A percentile compares a stretch with the other conserved stretches of the same genome.
Conservation (phyloP, 2,113 vertebrate genomes). For the Melanocharis versteri region DNA sequence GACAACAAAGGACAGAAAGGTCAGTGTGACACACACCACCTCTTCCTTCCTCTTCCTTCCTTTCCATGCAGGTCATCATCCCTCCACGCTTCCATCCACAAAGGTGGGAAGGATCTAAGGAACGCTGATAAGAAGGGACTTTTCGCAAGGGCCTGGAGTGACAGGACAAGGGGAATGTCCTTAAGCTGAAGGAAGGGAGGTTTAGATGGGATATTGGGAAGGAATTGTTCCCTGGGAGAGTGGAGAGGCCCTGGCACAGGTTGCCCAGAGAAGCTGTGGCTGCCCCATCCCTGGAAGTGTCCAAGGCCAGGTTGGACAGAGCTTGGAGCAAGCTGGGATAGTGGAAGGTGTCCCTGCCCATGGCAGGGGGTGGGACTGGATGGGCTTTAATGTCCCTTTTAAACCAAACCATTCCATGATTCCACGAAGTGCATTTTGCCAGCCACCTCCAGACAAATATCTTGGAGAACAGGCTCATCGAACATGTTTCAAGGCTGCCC, state of each 20-base stretch:
- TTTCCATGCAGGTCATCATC: neutral
- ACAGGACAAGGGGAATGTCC: neutral
- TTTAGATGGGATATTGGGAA: neutral
- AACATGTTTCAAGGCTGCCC: rapidly evolving
- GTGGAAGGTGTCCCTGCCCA: neutral
- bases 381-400: neutral
- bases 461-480: rapidly evolving
- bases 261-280: neutral
- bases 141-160: neutral
- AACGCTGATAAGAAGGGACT: neutral
- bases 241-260: neutral
- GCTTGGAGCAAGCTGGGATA: rapidly evolving
- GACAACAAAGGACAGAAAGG: neutral
- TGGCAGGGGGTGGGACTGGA: rapidly evolving
- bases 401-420: neutral
- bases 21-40: neutral
- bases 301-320: rapidly evolving
- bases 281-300: neutral
- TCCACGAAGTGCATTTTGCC: neutral
- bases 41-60: neutral
- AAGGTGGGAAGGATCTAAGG: neutral
- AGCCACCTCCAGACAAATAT: neutral
- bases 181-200: neutral
- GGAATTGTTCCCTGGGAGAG: neutral
- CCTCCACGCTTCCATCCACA: neutral